Percentiles rank a stretch among this genome's conserved stretches.
phyloP scores from a whole-genome alignment of 2,888 invertebrate species.

The Heliconius cydno region DNA sequence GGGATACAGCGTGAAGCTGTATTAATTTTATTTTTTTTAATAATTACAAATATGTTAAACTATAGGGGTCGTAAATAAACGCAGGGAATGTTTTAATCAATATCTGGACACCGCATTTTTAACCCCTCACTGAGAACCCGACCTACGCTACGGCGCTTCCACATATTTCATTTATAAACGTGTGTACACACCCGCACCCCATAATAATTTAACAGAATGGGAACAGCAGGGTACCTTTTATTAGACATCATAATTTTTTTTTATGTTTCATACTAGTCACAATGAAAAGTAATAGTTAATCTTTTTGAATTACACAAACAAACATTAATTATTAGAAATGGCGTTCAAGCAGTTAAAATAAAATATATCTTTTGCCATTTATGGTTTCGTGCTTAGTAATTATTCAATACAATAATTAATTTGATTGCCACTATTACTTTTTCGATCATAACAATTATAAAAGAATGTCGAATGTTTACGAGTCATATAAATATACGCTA shows the following conservation, averaged over 20 bases:
- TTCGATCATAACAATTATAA: constrained; percentile 12
- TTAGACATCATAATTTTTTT: constrained; percentile 49
- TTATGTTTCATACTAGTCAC: constrained; percentile 42
- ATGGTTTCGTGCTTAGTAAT: background rate
- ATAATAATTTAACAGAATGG: constrained; percentile 61
- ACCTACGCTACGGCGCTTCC: constrained; percentile 59
- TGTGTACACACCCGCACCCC: constrained; percentile 61
- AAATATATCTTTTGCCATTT: constrained; percentile 1
- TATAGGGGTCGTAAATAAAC: constrained; percentile 20
- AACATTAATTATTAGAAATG: constrained; percentile 1
- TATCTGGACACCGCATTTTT: constrained; percentile 56
- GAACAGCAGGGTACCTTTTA: constrained; percentile 60
- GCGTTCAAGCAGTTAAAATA: constrained; percentile 9
- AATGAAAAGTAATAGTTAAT: constrained; percentile 35
- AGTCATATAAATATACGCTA: background rate
- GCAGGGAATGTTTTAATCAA: constrained; percentile 37
- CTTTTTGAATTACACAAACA: constrained; percentile 19
- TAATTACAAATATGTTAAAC: background rate
- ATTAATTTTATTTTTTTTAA: no score
- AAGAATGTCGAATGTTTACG: background rate
- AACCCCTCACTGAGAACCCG: constrained; percentile 65
- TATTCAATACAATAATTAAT: constrained; percentile 12
- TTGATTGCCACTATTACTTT: constrained; percentile 2
- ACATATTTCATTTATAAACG: constrained; percentile 76
- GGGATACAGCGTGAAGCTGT: no score